Evolutionary conservation across 2,888 invertebrate genomes (phyloP).

Genomic region (Muscina levida): DNA sequence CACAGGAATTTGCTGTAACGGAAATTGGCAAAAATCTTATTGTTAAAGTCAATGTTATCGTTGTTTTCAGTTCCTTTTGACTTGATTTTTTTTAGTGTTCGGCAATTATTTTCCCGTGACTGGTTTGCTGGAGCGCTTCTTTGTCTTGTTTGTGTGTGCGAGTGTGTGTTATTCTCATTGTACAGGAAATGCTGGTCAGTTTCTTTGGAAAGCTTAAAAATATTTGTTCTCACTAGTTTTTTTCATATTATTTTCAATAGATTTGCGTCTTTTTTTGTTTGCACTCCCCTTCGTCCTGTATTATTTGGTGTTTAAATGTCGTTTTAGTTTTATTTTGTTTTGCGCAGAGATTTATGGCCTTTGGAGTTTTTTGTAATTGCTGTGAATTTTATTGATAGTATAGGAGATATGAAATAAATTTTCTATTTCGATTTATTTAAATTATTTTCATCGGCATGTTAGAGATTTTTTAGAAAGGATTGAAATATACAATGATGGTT

Average conservation of each 20-base stretch:
- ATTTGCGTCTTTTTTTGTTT: constrained; percentile 58
- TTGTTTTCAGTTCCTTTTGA: constrained; percentile 53
- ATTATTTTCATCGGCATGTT: constrained; percentile 37
- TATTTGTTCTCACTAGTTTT: constrained; percentile 66
- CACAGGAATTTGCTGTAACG: constrained; percentile 63
- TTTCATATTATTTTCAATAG: constrained; percentile 71
- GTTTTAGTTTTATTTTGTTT: constrained; percentile 61
- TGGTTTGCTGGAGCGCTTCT: constrained; percentile 60
- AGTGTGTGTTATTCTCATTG: constrained; percentile 36
- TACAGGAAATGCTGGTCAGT: constrained; percentile 71
- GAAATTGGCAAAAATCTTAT: constrained; percentile 75
- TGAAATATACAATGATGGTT: neutral
- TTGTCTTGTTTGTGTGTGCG: constrained; percentile 36
- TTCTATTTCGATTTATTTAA: constrained; percentile 50
- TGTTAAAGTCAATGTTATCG: constrained; percentile 62
- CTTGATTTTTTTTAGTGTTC: constrained; percentile 61
- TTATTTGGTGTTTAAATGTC: constrained; percentile 51
- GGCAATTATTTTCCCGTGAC: constrained; percentile 73
- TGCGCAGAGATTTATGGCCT: constrained; percentile 76
- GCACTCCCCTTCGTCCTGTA: constrained; percentile 59
- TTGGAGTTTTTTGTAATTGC: constrained; percentile 45
- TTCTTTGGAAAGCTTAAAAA: constrained; percentile 53
- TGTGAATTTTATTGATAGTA: constrained; percentile 75
- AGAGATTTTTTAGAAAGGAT: neutral
- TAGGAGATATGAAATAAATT: constrained; percentile 56